Percentiles rank a stretch among this genome's conserved stretches.
Evolutionary conservation across 2,113 vertebrate genomes (phyloP).

Genomic region (Tor tambroides): DNA sequence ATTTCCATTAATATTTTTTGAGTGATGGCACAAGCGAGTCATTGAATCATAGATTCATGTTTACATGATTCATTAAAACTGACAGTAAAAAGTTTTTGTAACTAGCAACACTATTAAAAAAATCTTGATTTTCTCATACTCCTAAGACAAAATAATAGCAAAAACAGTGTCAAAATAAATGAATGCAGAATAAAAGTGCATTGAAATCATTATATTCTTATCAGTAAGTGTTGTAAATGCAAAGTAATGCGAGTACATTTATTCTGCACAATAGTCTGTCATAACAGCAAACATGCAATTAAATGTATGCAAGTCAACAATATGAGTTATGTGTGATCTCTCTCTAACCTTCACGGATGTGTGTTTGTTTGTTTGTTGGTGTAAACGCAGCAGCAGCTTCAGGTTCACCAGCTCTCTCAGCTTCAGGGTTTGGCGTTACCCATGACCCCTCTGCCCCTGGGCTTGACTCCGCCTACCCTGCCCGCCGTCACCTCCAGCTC

Average conservation of each 20-base stretch:
- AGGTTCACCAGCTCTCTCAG: slow-evolving; percentile 97
- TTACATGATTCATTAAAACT: neutral
- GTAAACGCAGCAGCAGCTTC: slow-evolving; percentile 93
- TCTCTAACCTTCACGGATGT: neutral
- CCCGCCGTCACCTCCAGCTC: slow-evolving; percentile 88
- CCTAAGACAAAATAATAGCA: neutral
- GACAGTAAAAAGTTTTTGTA: neutral
- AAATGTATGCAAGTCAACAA: neutral
- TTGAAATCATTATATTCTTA: neutral
- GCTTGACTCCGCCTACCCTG: slow-evolving; percentile 86
- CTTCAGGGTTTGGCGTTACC: slow-evolving; percentile 95
- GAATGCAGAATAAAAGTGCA: neutral
- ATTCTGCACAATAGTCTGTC: neutral
- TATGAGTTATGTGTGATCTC: neutral
- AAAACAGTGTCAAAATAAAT: neutral
- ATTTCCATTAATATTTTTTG: neutral
- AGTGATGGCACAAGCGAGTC: neutral
- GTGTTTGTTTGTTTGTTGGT: slow-evolving; percentile 3
- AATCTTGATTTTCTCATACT: neutral
- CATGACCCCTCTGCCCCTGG: slow-evolving; percentile 90
- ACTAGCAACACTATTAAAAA: neutral
- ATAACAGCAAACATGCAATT: neutral
- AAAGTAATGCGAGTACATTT: neutral
- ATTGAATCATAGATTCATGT: neutral
- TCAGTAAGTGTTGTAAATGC: neutral